Percentiles rank a stretch among this genome's conserved stretches.
Evolutionary conservation across 2,888 invertebrate species (phyloP).

Genomic region (Coronaproctus castanopsis): DNA sequence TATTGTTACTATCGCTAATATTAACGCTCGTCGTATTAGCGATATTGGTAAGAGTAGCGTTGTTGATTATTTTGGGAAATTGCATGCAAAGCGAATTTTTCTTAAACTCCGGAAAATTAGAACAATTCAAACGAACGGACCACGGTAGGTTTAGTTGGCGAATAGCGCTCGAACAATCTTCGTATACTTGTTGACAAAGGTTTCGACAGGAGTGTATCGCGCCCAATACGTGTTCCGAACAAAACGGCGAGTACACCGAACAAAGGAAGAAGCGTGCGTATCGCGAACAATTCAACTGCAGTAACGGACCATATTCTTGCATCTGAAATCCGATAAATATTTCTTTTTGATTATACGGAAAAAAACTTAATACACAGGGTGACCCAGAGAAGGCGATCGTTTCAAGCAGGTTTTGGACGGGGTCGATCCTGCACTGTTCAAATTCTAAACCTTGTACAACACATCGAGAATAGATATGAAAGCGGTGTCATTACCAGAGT

Average conservation of each 20-base stretch:
- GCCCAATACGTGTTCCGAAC: conserved; percentile 65
- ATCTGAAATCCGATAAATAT: conserved; percentile 40
- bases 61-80: conserved; percentile 26
- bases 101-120: conserved; percentile 52
- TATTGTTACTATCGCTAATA: not conserved
- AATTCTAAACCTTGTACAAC: no score
- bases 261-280: conserved; percentile 72
- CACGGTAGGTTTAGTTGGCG: conserved; percentile 40
- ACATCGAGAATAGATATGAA: no score
- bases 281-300: conserved; percentile 57
- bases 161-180: conserved; percentile 49
- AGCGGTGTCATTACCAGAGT: no score
- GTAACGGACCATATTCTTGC: conserved; percentile 44
- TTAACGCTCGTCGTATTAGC: no score
- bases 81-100: conserved; percentile 57
- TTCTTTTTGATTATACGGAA: no score
- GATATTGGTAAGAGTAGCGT: not conserved
- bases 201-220: conserved; percentile 70
- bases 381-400: no score
- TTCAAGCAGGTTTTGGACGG: no score
- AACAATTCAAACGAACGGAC: conserved; percentile 56
- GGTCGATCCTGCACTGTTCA: no score
- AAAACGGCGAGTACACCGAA: conserved; percentile 75
- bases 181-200: conserved; percentile 56
- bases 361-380: no score